phyloP scores from a whole-genome alignment of 2,113 vertebrate genomes.

The Notarius lentiginosus region DNA sequence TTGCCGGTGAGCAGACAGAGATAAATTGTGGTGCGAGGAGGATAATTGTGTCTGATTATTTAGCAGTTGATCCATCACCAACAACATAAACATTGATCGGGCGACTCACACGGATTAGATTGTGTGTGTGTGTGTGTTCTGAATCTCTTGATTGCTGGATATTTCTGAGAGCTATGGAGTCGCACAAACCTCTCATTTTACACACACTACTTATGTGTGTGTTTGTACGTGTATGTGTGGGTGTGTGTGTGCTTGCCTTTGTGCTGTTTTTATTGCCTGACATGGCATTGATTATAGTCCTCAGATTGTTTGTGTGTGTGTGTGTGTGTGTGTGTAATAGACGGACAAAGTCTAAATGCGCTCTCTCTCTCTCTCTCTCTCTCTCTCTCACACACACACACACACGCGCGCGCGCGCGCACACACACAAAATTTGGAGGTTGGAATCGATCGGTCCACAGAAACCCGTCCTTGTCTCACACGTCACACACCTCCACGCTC shows the following conservation, averaged over 20 bases:
- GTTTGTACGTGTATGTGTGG: not conserved
- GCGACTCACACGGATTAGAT: conserved; percentile 1
- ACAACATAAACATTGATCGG: conserved; percentile 55
- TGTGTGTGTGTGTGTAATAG: not conserved
- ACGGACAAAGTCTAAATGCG: no score
- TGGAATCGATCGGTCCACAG: not conserved
- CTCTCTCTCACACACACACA: no score
- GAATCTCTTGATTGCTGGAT: conserved; percentile 5
- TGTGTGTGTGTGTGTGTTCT: not conserved
- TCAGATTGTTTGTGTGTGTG: not conserved
- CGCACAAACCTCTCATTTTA: conserved; percentile 38
- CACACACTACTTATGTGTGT: not conserved
- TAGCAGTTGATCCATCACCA: conserved; percentile 53
- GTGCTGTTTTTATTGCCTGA: no score
- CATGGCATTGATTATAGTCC: no score
- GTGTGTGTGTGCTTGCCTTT: not conserved
- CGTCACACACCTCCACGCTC: not conserved
- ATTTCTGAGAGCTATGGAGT: conserved; percentile 16
- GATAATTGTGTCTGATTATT: conserved; percentile 56
- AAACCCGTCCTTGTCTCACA: not conserved
- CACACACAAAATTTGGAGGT: not conserved
- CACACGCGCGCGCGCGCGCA: no score
- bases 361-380: not conserved
- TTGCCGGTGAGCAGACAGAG: conserved; percentile 40
- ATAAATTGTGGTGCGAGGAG: conserved; percentile 33